Conservation (phyloP, 2,888 invertebrate genomes). For the Drosophila setosimentum region DNA sequence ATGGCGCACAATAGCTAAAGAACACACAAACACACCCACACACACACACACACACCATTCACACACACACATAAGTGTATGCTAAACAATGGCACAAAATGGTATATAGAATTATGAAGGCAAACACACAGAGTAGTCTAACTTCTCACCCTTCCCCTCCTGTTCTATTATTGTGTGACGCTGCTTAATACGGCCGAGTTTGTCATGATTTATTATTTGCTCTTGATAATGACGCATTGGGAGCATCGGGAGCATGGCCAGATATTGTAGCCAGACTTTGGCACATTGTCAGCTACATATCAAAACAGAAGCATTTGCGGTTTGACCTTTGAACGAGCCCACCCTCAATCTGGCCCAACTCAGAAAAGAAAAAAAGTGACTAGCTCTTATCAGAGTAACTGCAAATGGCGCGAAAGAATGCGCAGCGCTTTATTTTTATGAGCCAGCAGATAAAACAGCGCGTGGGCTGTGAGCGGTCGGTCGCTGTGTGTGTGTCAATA, state of each 20-base stretch:
- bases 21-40: constrained; percentile 18
- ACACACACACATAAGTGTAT: constrained; percentile 15
- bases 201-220: constrained; percentile 77
- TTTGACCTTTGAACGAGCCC: constrained; percentile 66
- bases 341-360: constrained; percentile 10
- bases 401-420: constrained; percentile 81
- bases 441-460: constrained; percentile 70
- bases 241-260: constrained; percentile 26
- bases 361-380: constrained; percentile 38
- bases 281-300: constrained; percentile 71
- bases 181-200: constrained; percentile 49
- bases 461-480: constrained; percentile 29
- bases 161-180: constrained; percentile 25
- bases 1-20: constrained; percentile 59
- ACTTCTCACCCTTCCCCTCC: not conserved
- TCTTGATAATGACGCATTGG: constrained; percentile 75
- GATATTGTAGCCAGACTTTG: constrained; percentile 36
- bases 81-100: constrained; percentile 56
- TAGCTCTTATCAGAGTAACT: constrained; percentile 76
- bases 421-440: constrained; percentile 80
- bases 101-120: constrained; percentile 36
- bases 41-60: constrained; percentile 10
- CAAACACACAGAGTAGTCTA: constrained; percentile 3
- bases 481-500: constrained; percentile 49
- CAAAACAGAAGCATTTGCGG: constrained; percentile 74